Evolutionary conservation across 2,113 vertebrate genomes (phyloP).

Genomic region (Spea bombifrons): DNA sequence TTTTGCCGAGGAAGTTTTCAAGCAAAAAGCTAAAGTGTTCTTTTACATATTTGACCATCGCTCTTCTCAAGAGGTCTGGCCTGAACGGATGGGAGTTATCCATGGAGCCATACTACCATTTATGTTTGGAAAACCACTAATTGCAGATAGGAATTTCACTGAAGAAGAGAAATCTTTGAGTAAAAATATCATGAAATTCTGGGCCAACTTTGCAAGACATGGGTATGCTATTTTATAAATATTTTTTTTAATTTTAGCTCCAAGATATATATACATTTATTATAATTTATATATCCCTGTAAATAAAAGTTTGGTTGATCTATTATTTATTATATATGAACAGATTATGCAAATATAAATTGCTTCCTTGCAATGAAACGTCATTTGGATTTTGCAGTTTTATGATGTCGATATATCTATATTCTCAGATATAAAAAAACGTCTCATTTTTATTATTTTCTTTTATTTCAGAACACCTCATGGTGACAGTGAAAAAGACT

Average conservation of each 20-base stretch:
- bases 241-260: no score
- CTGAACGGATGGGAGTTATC: slow-evolving; percentile 70
- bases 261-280: no score
- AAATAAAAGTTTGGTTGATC: no score
- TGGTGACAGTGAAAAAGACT: background rate
- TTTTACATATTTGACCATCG: slow-evolving; percentile 67
- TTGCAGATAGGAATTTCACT: slow-evolving; percentile 55
- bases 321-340: no score
- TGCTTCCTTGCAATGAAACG: no score
- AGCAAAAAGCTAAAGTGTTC: slow-evolving; percentile 53
- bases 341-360: no score
- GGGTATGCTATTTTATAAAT: slow-evolving; percentile 58
- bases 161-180: slow-evolving; percentile 64
- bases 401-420: no score
- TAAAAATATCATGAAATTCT: slow-evolving; percentile 67
- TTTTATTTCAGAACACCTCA: background rate
- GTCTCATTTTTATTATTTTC: no score
- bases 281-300: background rate
- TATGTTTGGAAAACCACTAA: slow-evolving; percentile 67
- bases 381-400: no score
- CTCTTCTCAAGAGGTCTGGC: slow-evolving; percentile 65
- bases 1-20: slow-evolving; percentile 56
- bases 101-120: slow-evolving; percentile 71
- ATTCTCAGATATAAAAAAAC: no score
- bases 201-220: slow-evolving; percentile 67